Conservation (phyloP, 2,888 invertebrate genomes). For the Steinernema carpocapsae region DNA sequence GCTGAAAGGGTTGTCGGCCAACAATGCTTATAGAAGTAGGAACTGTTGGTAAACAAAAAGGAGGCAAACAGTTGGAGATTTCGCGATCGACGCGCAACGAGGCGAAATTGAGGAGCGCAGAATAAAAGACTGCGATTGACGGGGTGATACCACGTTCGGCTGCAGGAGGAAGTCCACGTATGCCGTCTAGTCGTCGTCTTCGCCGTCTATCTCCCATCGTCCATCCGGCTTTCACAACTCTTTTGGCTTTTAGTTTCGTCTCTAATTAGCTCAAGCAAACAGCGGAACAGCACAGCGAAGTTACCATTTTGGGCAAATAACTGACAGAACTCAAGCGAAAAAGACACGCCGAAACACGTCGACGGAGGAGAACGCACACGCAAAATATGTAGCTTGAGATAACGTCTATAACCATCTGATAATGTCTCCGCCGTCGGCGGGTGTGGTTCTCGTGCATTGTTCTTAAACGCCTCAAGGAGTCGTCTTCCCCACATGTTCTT, state of each 20-base stretch:
- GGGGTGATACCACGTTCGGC: too few relatives aligned
- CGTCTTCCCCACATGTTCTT: constrained; percentile 25
- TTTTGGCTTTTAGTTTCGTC: constrained; percentile 15
- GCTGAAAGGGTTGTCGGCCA: background rate
- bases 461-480: constrained; percentile 25
- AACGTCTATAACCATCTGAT: constrained; percentile 35
- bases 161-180: too few relatives aligned
- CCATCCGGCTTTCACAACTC: background rate
- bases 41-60: constrained; percentile 19
- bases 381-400: constrained; percentile 35
- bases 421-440: constrained; percentile 28
- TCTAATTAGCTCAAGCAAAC: constrained; percentile 30
- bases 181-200: background rate
- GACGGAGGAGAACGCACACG: constrained; percentile 25
- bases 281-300: background rate
- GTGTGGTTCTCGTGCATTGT: constrained; percentile 34
- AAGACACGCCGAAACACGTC: constrained; percentile 34
- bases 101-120: background rate
- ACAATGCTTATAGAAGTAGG: constrained; percentile 1
- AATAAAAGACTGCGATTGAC: background rate
- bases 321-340: constrained; percentile 20
- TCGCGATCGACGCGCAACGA: background rate
- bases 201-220: background rate
- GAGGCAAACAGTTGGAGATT: constrained; percentile 17
- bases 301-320: constrained; percentile 23